phyloP scores from a whole-genome alignment of 2,113 vertebrate species.

The Gopherus flavomarginatus region DNA sequence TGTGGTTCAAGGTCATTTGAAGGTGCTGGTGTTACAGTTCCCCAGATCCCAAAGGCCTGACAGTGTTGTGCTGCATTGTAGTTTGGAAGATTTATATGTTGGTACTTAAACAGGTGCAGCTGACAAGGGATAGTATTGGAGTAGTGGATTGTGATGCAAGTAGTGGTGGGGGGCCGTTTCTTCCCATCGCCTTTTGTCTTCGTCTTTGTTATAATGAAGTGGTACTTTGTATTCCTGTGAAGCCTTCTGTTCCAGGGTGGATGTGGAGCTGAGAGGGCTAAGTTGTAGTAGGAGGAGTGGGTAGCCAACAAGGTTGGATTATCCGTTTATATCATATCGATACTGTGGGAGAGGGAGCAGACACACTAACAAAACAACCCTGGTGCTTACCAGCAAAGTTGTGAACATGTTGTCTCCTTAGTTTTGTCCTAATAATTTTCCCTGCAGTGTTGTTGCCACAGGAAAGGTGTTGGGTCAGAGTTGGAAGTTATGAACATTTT shows the following conservation, averaged over 20 bases:
- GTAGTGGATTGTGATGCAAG: neutral
- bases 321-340: neutral
- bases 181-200: neutral
- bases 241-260: neutral
- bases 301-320: neutral
- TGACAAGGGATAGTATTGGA: neutral
- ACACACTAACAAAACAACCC: neutral
- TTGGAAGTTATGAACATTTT: neutral
- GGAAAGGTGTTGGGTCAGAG: neutral
- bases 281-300: neutral
- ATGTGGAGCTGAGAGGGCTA: neutral
- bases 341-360: neutral
- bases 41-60: neutral
- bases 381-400: neutral
- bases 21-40: neutral
- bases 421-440: neutral
- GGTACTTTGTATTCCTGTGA: neutral
- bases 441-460: neutral
- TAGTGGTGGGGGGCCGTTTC: neutral
- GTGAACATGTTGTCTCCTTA: neutral
- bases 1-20: neutral
- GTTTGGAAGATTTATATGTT: neutral
- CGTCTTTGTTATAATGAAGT: neutral
- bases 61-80: neutral
- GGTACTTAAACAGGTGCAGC: accelerated